These are phyloP conservation scores for Eupithecia subumbrata DNA, from an alignment of 2,888 invertebrate genomes.

Conservation along the genomic window DNA sequence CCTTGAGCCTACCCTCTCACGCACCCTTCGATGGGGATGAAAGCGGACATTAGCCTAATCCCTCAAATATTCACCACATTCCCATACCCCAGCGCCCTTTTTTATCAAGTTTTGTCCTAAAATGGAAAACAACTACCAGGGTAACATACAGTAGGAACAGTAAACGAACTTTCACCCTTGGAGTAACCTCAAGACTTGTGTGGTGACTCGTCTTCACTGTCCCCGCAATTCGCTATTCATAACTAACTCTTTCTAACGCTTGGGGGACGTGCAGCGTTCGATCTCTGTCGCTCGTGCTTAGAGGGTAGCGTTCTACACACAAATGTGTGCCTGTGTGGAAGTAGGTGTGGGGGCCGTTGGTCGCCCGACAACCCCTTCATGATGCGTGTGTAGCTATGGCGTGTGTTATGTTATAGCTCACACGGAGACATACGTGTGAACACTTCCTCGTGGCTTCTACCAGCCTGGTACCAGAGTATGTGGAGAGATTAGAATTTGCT, in stretches of 20 bases:
- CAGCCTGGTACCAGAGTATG: slow-evolving; percentile 80
- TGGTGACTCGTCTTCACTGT: slow-evolving; percentile 69
- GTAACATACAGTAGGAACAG: slow-evolving; percentile 62
- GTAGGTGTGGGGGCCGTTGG: slow-evolving; percentile 65
- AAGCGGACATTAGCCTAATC: slow-evolving; percentile 54
- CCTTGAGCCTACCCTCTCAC: slow-evolving; percentile 43
- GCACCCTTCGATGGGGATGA: slow-evolving; percentile 62
- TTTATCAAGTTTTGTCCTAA: slow-evolving; percentile 84
- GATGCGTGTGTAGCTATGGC: slow-evolving; percentile 76
- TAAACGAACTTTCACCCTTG: slow-evolving; percentile 73
- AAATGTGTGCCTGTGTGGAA: slow-evolving; percentile 63
- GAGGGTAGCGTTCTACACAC: slow-evolving; percentile 61
- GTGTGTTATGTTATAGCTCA: slow-evolving; percentile 73
- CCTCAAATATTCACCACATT: slow-evolving; percentile 47
- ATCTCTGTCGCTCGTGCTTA: slow-evolving; percentile 68
- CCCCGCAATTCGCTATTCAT: slow-evolving; percentile 59
- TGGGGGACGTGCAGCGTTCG: slow-evolving; percentile 37
- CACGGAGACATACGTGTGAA: slow-evolving; percentile 71
- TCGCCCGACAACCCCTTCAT: slow-evolving; percentile 72
- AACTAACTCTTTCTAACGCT: slow-evolving; percentile 75
- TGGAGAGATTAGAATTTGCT: slow-evolving; percentile 84
- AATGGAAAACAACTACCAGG: slow-evolving; percentile 84
- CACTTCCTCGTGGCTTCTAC: slow-evolving; percentile 68
- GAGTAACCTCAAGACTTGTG: slow-evolving; percentile 67
- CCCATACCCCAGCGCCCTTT: slow-evolving; percentile 73